Base-by-base conservation (phyloP, 2,888 invertebrate genomes). In the Notodonta dromedarius region DNA sequence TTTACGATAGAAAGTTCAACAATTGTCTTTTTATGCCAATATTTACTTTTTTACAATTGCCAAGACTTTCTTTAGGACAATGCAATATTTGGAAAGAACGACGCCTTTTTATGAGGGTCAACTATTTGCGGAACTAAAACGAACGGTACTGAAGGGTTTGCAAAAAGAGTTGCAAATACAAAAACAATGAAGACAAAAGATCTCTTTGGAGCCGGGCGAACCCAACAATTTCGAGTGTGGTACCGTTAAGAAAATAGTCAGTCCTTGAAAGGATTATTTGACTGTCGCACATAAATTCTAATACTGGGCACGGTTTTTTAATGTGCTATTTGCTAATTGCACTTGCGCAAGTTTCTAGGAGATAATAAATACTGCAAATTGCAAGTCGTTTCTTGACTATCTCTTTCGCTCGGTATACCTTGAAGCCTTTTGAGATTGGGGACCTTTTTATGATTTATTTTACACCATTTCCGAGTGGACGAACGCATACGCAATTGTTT, bases 101-200 rank as follows among this genome's bases (percentile, higher is more conserved):
- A 78, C 71, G 76, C 83, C 82, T 77, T 86, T 55, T 87, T 87
- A 85, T 83, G 79, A 69, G 73, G 59, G 65, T 61, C 32, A 11
- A 14, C 83, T 76, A 78, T 80, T 83, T 79, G 70, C 77, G 62
- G 67, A 74, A 74, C 69, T 76, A 74, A 74, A 78, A 77, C 74
- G 72, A 79, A 78, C 75, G 76, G 72, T 74, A 80, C 78, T 77
- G 76, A 81, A 85, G 79, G 83, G 82, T 85, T 87, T 67, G 79
- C 81, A 84, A 87, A 70, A 87, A 85, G 86, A 86, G 86, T 86
- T 87, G 85, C 85, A 79, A 86, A 84, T 79, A 82, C 73, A 67
- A 80, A 82, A 85, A 87, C 83, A 87, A 87, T 76, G 13, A 82
- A 85, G 71, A 76, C 75, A 76, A 73, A 73, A 70, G 62, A 65